Evolutionary conservation across 2,113 vertebrate species (phyloP).

Genomic region (Catagonus wagneri): DNA sequence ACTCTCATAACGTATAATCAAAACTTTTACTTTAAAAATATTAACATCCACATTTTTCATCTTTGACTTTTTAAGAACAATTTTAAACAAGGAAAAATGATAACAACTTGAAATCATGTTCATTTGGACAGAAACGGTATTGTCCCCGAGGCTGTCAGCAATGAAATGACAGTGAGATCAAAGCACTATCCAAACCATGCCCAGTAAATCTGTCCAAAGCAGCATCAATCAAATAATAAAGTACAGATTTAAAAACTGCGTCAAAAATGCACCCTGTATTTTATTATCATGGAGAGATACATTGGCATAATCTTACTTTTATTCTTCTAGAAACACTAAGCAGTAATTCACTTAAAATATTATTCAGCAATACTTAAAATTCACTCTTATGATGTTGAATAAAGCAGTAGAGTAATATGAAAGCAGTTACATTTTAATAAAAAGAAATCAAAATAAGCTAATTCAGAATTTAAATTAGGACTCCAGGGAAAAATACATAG

Average conservation of each 20-base stretch:
- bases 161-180: constrained; percentile 22
- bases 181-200: neutral
- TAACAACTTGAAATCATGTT: neutral
- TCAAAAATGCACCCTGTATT: neutral
- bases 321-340: neutral
- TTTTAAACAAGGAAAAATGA: neutral
- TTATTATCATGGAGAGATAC: neutral
- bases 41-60: neutral
- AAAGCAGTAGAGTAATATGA: neutral
- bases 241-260: neutral
- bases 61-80: neutral
- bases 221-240: neutral
- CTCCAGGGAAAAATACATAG: neutral
- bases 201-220: constrained; percentile 23
- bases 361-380: neutral
- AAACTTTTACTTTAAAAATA: neutral
- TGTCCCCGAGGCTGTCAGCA: neutral
- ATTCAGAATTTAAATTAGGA: neutral
- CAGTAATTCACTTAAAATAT: constrained; percentile 24
- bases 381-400: neutral
- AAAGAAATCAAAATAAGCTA: neutral
- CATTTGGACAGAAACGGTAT: constrained; percentile 17
- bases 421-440: neutral
- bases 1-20: neutral
- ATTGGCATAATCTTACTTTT: neutral